These are phyloP conservation scores for Enteromius thamalakanensis DNA, from an alignment of 2,797 vertebrate species.

Conservation along the genomic window DNA sequence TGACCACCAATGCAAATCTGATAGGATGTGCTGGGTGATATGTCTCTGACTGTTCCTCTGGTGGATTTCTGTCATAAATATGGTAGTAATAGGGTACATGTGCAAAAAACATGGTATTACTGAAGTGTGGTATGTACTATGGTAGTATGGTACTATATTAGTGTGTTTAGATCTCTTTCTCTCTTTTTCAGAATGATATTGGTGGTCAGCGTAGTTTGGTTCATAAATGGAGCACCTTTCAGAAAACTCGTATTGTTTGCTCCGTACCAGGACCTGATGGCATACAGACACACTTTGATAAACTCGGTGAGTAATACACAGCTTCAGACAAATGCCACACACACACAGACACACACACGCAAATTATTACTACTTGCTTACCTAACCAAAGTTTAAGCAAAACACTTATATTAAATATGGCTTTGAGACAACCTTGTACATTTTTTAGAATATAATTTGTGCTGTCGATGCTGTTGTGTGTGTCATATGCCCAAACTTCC, in stretches of 20 bases:
- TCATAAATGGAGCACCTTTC: slow-evolving; percentile 85
- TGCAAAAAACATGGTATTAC: background rate
- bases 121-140: background rate
- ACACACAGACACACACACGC: background rate
- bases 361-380: background rate
- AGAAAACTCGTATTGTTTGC: slow-evolving; percentile 81
- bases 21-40: slow-evolving; percentile 28
- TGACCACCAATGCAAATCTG: slow-evolving; percentile 50
- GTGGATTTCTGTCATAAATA: slow-evolving; percentile 32
- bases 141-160: background rate
- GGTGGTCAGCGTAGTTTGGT: slow-evolving; percentile 84
- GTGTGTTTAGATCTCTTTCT: slow-evolving; percentile 21
- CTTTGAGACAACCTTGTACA: background rate
- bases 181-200: slow-evolving; percentile 76
- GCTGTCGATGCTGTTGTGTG: slow-evolving; percentile 25
- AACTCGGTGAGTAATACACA: slow-evolving; percentile 79
- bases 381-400: background rate
- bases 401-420: slow-evolving; percentile 2
- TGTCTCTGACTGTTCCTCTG: slow-evolving; percentile 1
- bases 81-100: background rate
- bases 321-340: slow-evolving; percentile 22
- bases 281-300: slow-evolving; percentile 82
- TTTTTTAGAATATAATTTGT: background rate
- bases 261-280: slow-evolving; percentile 71
- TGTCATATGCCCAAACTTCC: slow-evolving; percentile 21